Evolutionary conservation across 2,113 vertebrate species (phyloP).

Genomic region (Zosterops lateralis): DNA sequence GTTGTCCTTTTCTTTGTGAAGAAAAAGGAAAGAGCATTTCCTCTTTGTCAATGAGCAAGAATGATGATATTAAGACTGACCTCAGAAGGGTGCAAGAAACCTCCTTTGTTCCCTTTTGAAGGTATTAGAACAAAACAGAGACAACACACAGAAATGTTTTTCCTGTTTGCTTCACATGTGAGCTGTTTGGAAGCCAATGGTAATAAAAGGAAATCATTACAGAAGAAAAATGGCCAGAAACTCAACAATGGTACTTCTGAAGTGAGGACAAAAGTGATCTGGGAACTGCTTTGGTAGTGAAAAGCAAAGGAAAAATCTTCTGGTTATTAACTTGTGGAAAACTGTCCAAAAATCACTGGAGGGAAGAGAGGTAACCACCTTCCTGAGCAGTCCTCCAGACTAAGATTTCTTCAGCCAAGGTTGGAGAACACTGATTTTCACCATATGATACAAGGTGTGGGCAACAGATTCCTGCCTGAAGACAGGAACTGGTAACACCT

Average conservation of each 20-base stretch:
- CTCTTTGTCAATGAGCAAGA: background rate
- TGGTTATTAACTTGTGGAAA: background rate
- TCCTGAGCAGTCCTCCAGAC: background rate
- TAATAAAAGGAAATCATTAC: background rate
- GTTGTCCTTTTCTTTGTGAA: background rate
- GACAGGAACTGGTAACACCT: rapidly evolving
- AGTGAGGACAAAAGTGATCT: background rate
- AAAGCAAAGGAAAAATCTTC: background rate
- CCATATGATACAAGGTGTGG: too few species aligned
- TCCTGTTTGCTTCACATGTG: background rate
- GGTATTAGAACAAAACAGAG: background rate
- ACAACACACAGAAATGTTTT: background rate
- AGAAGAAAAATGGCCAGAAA: background rate
- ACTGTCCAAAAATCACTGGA: background rate
- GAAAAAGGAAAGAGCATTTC: background rate
- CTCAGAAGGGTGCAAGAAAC: background rate
- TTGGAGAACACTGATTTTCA: background rate
- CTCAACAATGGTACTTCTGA: background rate
- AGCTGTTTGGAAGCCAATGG: background rate
- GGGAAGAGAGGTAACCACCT: background rate
- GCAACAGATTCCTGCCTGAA: background rate
- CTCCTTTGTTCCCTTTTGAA: background rate
- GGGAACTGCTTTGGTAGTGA: background rate
- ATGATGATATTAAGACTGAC: background rate
- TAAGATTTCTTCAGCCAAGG: background rate